Evolutionary conservation across 2,113 vertebrate species (phyloP).

Genomic region (Mystacornis crossleyi): DNA sequence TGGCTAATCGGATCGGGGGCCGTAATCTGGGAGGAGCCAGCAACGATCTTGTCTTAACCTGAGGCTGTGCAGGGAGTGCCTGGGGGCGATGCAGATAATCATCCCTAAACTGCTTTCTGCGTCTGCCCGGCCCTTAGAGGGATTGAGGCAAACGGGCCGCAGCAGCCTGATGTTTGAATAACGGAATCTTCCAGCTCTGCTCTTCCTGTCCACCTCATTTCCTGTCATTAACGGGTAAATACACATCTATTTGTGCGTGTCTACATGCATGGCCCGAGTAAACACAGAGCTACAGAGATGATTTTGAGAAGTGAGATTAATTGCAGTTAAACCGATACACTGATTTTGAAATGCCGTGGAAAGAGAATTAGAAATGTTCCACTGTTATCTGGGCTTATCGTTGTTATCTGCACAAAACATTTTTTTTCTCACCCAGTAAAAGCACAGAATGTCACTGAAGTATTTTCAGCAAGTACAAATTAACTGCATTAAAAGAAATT

Average conservation of each 20-base stretch:
- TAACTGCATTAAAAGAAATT: neutral
- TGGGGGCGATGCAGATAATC: neutral
- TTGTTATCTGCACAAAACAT: neutral
- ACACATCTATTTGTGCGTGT: neutral
- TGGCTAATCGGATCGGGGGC: conserved; percentile 38
- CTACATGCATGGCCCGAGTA: neutral
- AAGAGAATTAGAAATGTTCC: neutral
- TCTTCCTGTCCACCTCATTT: neutral
- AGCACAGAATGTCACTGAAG: neutral
- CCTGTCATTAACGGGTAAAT: neutral
- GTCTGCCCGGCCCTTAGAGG: neutral
- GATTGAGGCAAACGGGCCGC: conserved; percentile 35
- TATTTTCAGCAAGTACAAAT: neutral
- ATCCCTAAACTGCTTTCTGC: conserved; percentile 18
- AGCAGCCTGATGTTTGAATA: neutral
- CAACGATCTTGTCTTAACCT: conserved; percentile 29
- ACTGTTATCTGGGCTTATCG: neutral
- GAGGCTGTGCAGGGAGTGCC: neutral
- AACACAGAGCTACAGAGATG: neutral
- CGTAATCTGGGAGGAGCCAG: conserved; percentile 60
- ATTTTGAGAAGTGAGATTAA: neutral
- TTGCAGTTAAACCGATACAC: neutral
- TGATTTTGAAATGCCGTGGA: neutral
- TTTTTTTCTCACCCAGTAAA: neutral
- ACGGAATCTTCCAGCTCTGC: neutral